These are phyloP conservation scores for Asteroscopus sphinx DNA, from an alignment of 2,888 invertebrate genomes.

Conservation along the genomic window DNA sequence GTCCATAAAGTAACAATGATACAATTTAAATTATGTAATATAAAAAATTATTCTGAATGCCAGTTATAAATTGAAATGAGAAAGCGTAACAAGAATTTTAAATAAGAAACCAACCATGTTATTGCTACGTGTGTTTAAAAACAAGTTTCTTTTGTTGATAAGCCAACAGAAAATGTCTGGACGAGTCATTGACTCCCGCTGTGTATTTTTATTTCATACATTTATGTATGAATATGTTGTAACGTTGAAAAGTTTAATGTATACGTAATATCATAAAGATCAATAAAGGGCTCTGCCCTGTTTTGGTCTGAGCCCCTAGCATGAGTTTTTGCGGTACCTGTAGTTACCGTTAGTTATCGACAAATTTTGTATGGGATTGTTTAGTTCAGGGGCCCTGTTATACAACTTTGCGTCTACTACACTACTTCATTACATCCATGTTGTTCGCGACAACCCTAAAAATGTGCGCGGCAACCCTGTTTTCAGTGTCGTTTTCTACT, in stretches of 20 bases:
- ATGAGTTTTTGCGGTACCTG: too few relatives aligned
- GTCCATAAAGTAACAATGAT: conserved; percentile 50
- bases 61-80: conserved; percentile 78
- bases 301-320: too few relatives aligned
- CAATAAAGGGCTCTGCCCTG: neutral
- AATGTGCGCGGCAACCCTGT: too few relatives aligned
- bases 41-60: conserved; percentile 59
- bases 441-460: too few relatives aligned
- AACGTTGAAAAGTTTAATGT: conserved; percentile 6
- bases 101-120: conserved; percentile 72
- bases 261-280: neutral
- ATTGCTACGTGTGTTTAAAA: conserved; percentile 76
- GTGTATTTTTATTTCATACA: conserved; percentile 57
- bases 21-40: conserved; percentile 63
- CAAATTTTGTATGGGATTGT: too few relatives aligned
- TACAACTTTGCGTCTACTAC: too few relatives aligned
- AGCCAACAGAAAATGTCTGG: conserved; percentile 74
- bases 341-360: too few relatives aligned
- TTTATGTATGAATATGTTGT: conserved; percentile 42
- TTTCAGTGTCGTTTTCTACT: too few relatives aligned
- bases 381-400: too few relatives aligned
- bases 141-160: conserved; percentile 86
- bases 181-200: conserved; percentile 76
- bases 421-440: too few relatives aligned
- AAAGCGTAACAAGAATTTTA: conserved; percentile 82